Percentiles rank a stretch among this genome's conserved stretches.
phyloP scores from a whole-genome alignment of 2,888 invertebrate genomes.

The Drosophila niveifrons region DNA sequence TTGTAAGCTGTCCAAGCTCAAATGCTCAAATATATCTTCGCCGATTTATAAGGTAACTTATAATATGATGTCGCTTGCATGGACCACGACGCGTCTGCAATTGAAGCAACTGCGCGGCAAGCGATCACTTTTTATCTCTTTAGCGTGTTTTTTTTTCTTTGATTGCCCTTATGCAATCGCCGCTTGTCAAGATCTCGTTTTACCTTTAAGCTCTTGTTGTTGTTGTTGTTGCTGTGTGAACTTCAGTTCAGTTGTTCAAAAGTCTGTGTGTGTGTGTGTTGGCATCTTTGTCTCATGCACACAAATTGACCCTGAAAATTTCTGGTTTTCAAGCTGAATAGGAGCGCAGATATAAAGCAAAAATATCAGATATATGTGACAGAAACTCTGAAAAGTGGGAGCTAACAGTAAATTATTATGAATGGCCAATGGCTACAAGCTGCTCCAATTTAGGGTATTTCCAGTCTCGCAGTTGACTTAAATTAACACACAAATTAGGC shows the following conservation, averaged over 20 bases:
- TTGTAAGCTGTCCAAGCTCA: slow-evolving; percentile 58
- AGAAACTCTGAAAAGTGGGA: slow-evolving; percentile 28
- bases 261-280: not conserved
- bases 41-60: slow-evolving; percentile 30
- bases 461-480: slow-evolving; percentile 3
- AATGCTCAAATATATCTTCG: slow-evolving; percentile 35
- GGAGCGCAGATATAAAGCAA: slow-evolving; percentile 45
- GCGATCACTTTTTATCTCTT: slow-evolving; percentile 67
- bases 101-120: slow-evolving; percentile 65
- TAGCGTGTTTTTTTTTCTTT: slow-evolving; percentile 24
- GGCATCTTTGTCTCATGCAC: slow-evolving; percentile 55
- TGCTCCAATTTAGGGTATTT: slow-evolving; percentile 18
- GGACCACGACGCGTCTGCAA: slow-evolving; percentile 66
- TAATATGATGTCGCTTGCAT: slow-evolving; percentile 30
- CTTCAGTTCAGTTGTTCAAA: slow-evolving; percentile 37
- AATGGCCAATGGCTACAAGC: slow-evolving; percentile 19
- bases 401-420: slow-evolving; percentile 29
- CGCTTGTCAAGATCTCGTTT: slow-evolving; percentile 57
- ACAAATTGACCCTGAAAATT: slow-evolving; percentile 81
- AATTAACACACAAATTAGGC: slow-evolving; percentile 6
- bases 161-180: slow-evolving; percentile 77
- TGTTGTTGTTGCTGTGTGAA: slow-evolving; percentile 26
- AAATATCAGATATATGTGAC: slow-evolving; percentile 30
- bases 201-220: slow-evolving; percentile 30
- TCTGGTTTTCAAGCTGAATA: slow-evolving; percentile 76